These are phyloP conservation scores for Dromius quadrimaculatus DNA, from an alignment of 2,888 invertebrate species.

Conservation along the genomic window DNA sequence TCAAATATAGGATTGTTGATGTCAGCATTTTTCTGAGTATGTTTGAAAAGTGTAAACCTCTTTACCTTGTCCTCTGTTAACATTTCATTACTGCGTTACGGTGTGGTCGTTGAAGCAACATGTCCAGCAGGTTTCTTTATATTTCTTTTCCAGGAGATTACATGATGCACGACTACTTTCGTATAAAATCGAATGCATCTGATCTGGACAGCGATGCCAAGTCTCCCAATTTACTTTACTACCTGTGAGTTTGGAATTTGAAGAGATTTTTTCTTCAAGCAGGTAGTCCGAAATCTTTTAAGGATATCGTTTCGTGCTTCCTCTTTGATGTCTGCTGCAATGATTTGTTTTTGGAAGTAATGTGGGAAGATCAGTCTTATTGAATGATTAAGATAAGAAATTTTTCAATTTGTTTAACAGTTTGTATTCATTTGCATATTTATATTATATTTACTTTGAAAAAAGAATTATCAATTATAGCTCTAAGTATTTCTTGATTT, in stretches of 20 bases:
- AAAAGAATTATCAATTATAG: too few species aligned
- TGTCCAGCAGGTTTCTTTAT: neutral
- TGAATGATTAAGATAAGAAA: too few species aligned
- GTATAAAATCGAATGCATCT: neutral
- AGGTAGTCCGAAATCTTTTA: neutral
- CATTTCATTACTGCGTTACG: neutral
- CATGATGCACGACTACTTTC: neutral
- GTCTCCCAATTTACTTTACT: neutral
- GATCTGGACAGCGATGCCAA: neutral
- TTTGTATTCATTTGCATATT: too few species aligned
- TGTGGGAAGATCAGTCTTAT: too few species aligned
- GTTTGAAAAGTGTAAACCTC: too few species aligned
- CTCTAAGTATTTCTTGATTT: too few species aligned
- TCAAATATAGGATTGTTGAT: too few species aligned
- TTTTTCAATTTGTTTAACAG: too few species aligned
- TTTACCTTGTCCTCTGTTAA: neutral
- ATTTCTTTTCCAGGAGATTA: neutral
- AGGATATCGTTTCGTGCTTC: constrained; percentile 1
- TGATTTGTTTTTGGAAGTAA: too few species aligned
- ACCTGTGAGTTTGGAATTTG: neutral
- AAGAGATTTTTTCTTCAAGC: neutral
- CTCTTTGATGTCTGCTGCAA: too few species aligned
- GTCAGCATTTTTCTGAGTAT: neutral
- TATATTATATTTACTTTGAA: too few species aligned
- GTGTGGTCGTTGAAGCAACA: neutral